Evolutionary conservation across 2,113 vertebrate genomes (phyloP), one percentile per base, ranked within the genome.

Genomic region (Zingel zingel): DNA sequence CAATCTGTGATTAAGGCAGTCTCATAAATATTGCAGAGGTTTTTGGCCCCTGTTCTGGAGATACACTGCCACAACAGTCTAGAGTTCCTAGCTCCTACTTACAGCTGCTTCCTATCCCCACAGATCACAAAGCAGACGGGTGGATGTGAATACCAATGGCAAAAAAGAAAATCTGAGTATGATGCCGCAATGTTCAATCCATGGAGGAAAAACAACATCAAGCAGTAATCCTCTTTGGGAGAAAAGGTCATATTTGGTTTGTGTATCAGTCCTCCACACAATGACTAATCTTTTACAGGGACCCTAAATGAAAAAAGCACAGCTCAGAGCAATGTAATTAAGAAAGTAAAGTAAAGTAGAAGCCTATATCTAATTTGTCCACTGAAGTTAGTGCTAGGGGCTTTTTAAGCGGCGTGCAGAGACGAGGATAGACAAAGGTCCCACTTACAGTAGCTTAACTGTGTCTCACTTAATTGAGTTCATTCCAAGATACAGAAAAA

Each of bases 21-120:
- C 96, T 97, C 96, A 96, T 89, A 86, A 93, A 96, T 98, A 99
- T 98, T 99, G 97, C 97, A 98, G 96, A 97, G 97, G 96, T 86
- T 96, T 92, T 97, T 96, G 96, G 96, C 97, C 96, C 96, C 97
- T 79, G 94, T 96, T 96, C 91, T 95, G 96, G 95, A 97, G 96
- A 97, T 95, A 95, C 96, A 96, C 96, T 96, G 95, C 97, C 96
- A 95, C 74, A 95, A 97, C 95, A 96, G 96, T 97, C 97, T 96
- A 82, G 92, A 95, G 94, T 95, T 96, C 81, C 94, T 93, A 94
- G 94, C 92, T 88, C 86, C 85, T 65, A 61, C 82, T 83, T 81
- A 79, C 74, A 53, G 82, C 91, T 86, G 77, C 67, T 72, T 91
- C 79, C 84, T 74, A 77, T 91, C 84, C 63, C 84, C 74, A 86